phyloP scores from a whole-genome alignment of 2,888 invertebrate genomes.

The Drosophila meridionalis region DNA sequence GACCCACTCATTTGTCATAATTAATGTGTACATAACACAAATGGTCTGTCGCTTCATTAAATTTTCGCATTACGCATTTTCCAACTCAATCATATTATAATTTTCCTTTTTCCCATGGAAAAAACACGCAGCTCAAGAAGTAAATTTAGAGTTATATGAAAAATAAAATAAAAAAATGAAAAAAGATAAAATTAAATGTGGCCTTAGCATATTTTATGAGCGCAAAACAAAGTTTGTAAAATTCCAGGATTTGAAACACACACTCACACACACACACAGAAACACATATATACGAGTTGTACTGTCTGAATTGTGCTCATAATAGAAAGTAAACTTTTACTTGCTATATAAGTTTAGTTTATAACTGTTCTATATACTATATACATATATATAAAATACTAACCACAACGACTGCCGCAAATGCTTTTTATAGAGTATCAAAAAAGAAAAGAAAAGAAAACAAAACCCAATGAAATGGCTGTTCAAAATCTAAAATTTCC shows the following conservation, averaged over 20 bases:
- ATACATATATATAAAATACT: conserved; percentile 26
- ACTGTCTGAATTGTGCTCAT: conserved; percentile 60
- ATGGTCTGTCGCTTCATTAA: conserved; percentile 56
- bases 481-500: conserved; percentile 25
- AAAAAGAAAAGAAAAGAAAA: neutral
- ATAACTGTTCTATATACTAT: conserved; percentile 29
- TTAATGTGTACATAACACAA: conserved; percentile 58
- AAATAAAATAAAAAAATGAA: conserved; percentile 30
- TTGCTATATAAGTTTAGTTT: conserved; percentile 42
- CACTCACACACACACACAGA: neutral
- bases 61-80: conserved; percentile 40
- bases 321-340: conserved; percentile 42
- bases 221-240: conserved; percentile 44
- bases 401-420: conserved; percentile 67
- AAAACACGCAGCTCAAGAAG: conserved; percentile 40
- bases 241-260: conserved; percentile 48
- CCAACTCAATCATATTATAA: conserved; percentile 22
- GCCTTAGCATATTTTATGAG: conserved; percentile 77
- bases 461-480: conserved; percentile 37
- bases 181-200: conserved; percentile 70
- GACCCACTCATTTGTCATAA: conserved; percentile 43
- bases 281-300: conserved; percentile 10
- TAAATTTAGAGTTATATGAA: conserved; percentile 33
- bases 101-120: neutral
- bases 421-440: conserved; percentile 59